These are phyloP conservation scores for Lepidurus arcticus DNA, from an alignment of 1,140 invertebrate species.

Conservation along the genomic window DNA sequence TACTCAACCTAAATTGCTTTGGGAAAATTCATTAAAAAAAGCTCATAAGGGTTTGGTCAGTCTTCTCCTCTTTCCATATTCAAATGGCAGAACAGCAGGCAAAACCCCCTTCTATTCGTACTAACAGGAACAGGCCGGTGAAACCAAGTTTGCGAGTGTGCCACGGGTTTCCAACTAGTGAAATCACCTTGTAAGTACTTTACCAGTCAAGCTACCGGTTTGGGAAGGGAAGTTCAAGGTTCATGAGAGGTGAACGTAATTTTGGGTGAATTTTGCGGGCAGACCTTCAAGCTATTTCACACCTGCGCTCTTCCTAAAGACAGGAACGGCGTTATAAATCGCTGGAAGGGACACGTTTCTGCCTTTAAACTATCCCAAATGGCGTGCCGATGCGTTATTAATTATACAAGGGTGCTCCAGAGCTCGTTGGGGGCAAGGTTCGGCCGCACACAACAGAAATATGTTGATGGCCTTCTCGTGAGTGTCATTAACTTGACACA, in stretches of 20 bases:
- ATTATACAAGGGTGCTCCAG: conserved; percentile 10
- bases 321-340: not conserved
- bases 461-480: conserved; percentile 12
- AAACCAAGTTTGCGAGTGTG: no score
- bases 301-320: not conserved
- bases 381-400: conserved; percentile 14
- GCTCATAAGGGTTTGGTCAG: not conserved
- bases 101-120: not conserved
- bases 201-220: not conserved
- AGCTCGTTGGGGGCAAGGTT: not conserved
- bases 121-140: no score
- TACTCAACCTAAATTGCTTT: not conserved
- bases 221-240: not conserved
- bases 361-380: conserved; percentile 15
- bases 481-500: not conserved
- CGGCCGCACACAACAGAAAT: not conserved
- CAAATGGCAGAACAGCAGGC: not conserved
- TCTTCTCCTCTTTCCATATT: not conserved
- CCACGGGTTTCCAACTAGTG: not conserved
- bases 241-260: not conserved
- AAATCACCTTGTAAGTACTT: not conserved
- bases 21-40: not conserved
- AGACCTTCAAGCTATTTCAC: conserved; percentile 1
- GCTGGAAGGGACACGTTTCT: not conserved
- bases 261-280: conserved; percentile 13